These are phyloP conservation scores for Damaliscus lunatus DNA, from an alignment of 2,113 vertebrate genomes.

Conservation along the genomic window DNA sequence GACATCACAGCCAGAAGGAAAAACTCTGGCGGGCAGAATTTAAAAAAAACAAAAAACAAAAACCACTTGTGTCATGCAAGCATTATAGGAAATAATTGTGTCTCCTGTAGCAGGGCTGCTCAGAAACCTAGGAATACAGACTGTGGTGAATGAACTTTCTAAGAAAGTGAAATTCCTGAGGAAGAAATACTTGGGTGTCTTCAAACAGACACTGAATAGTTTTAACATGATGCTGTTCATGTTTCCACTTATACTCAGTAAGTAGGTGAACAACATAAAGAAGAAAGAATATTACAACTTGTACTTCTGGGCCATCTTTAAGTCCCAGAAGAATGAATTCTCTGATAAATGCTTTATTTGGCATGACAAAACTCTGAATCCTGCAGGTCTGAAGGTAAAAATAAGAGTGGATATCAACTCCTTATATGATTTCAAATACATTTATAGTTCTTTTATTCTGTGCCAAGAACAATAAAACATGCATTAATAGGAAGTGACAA, in stretches of 20 bases:
- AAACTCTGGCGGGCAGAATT: neutral
- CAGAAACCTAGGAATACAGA: constrained; percentile 6
- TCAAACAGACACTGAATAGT: neutral
- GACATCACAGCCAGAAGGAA: constrained; percentile 47
- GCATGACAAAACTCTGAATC: neutral
- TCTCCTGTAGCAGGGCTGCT: neutral
- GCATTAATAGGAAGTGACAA: neutral
- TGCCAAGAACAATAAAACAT: neutral
- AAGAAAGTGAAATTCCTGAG: constrained; percentile 32
- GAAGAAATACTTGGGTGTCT: constrained; percentile 37
- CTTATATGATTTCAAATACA: neutral
- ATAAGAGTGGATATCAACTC: neutral
- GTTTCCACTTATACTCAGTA: constrained; percentile 33
- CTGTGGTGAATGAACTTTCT: constrained; percentile 31
- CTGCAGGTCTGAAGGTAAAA: neutral
- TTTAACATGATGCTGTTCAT: neutral
- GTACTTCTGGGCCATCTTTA: neutral
- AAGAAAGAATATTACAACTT: neutral
- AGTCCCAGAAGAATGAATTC: constrained; percentile 46
- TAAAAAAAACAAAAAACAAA: neutral
- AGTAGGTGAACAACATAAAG: neutral
- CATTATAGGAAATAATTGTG: neutral
- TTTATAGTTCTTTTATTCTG: neutral
- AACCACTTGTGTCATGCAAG: constrained; percentile 9
- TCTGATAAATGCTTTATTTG: constrained; percentile 17